Evolutionary conservation across 2,888 invertebrate species (phyloP), one percentile per base, ranked within the genome.

Genomic region (Mantis religiosa): DNA sequence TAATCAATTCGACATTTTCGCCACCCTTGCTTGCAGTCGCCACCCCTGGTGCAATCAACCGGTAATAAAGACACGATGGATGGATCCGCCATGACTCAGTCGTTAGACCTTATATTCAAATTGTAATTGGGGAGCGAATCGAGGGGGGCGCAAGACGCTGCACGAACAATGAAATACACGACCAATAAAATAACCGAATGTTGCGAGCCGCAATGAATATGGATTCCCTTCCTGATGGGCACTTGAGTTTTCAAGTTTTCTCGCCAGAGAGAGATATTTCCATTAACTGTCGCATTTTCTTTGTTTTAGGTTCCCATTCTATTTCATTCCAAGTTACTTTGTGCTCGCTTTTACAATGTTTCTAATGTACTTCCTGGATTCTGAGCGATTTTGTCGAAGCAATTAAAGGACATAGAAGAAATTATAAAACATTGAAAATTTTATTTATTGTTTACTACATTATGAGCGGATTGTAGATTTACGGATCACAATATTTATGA

Each of bases 81-180:
- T 54, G 54, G 84, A 84, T n/a, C 84, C 30, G 34, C 30, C 30
- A n/a, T 84, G 87, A 87, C 34, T 87, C 87, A 87, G 87, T 87
- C 82, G 82, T 87, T 87, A 87, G 34, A 27, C 34, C n/a, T 41
- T 82, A 71, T 71, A 87, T 87, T 87, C 34, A 81, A 82, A 34
- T 82, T 41, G 9, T 54, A 86, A 84, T 84, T 84, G 34, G 25
- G 25, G n/a, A 30, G 71, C 25, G 54, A 54, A 71, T 86, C 3
- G 25, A 20, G 28, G 28, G 27, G 71, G 54, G 28, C 12, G 28
- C 20, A 83, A 28, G 27, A 14, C 28, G 27, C 28, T 27, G 14
- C n/a, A 27, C 0, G 83, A 83, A 83, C 28, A 83, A 28, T 83
- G 28, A 28, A 83, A 83, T 83, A 6, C 28, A 71, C 54, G 54